Base-by-base conservation (phyloP, 2,888 invertebrate genomes). In the Busseola fusca region DNA sequence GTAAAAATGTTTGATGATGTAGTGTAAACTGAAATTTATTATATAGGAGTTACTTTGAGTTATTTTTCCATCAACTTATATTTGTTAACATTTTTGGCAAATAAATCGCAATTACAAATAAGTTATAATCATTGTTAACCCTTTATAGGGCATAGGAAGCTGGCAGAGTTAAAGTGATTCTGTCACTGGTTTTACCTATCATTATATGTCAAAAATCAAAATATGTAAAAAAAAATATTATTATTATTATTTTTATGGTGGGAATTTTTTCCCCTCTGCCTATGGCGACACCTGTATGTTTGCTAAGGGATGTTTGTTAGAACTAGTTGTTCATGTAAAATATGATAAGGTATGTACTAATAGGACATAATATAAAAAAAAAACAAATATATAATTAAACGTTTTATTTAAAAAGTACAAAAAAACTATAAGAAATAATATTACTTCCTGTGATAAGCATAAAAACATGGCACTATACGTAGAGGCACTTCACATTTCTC, bases 391-490 rank as follows among this genome's bases (percentile, higher is more conserved):
- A 65, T 65, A 45, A 45, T 45, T 45, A 45, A 45, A 45, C 6
- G 45, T 45, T 45, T 18, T 45, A 45, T 45, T 45, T 45, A 45
- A 45, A 45, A 45, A 45, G 45, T 45, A 45, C 45, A 68, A 60
- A 68, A 68, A 68, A 60, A 59, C 59, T 48, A 48, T 68, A 68
- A 68, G 67, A 68, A 68, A 68, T 67, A 67, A 67, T 68, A 68
- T 68, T 68, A 68, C 59, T 68, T 68, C 60, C 42, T 66, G 57
- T 65, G 65, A 66, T 66, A 66, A 66, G 65, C 56, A 66, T 66
- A 66, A 57, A 77, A 77, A 72, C 77, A 77, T 52, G 72, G 74
- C 34, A 48, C 57, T 18, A 75, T 75, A 63, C 74, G 75, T 63
- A 78, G 57, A 50, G 72, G 67, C 34, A 72, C 74, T 65, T 69